A percentile compares a stretch with the other conserved stretches of the same genome.
Evolutionary conservation across 2,888 invertebrate genomes (phyloP).

Genomic region (Tenthredo distinguenda): DNA sequence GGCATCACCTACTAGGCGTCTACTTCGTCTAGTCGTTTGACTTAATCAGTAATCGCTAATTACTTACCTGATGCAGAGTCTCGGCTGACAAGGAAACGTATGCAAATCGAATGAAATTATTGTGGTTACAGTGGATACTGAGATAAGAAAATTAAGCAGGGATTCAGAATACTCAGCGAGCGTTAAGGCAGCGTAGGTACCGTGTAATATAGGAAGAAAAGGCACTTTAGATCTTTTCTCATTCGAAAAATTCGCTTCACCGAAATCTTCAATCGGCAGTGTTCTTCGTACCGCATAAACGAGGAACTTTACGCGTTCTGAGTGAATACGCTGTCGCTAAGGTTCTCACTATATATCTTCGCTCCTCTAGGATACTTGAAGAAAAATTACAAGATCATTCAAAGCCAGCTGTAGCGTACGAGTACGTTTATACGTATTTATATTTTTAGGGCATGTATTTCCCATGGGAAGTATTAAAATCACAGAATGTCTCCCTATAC

Average conservation of each 20-base stretch:
- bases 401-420: slow-evolving; percentile 11
- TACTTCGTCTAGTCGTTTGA: slow-evolving; percentile 72
- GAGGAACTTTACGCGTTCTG: not conserved
- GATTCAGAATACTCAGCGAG: slow-evolving; percentile 41
- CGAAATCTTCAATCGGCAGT: slow-evolving; percentile 41
- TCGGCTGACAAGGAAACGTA: slow-evolving; percentile 75
- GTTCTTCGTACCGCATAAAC: not conserved
- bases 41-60: slow-evolving; percentile 79
- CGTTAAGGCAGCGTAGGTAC: slow-evolving; percentile 1
- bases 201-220: slow-evolving; percentile 25
- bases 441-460: slow-evolving; percentile 39
- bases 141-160: slow-evolving; percentile 35
- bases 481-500: not conserved
- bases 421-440: slow-evolving; percentile 14
- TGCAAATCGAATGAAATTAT: slow-evolving; percentile 70
- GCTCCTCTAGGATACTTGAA: not conserved
- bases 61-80: slow-evolving; percentile 73
- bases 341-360: slow-evolving; percentile 17
- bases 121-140: slow-evolving; percentile 36
- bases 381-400: slow-evolving; percentile 39
- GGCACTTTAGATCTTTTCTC: slow-evolving; percentile 45
- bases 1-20: slow-evolving; percentile 45
- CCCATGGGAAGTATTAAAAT: slow-evolving; percentile 24
- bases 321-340: slow-evolving; percentile 35
- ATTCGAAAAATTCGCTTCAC: slow-evolving; percentile 22